phyloP scores from a whole-genome alignment of 2,797 vertebrate genomes.

The Scleropages formosus region DNA sequence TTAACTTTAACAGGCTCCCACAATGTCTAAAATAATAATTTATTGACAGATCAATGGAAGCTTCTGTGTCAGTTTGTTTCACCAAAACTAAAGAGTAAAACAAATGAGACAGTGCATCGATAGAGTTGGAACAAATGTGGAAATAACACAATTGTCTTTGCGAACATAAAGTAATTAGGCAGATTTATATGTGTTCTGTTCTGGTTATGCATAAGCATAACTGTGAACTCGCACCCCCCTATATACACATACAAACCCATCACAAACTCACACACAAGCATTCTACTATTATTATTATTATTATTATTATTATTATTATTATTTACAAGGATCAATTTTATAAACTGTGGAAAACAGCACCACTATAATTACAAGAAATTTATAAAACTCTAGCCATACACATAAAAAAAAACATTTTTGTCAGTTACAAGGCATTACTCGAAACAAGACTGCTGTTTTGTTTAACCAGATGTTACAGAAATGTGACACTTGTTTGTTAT shows the following conservation, averaged over 20 bases:
- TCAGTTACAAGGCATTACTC: too few relatives aligned
- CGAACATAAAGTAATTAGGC: neutral
- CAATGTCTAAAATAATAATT: constrained; percentile 1
- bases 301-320: too few relatives aligned
- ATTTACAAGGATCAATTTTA: too few relatives aligned
- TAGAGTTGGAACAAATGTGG: neutral
- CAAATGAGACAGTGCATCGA: neutral
- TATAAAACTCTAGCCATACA: too few relatives aligned
- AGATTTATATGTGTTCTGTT: neutral
- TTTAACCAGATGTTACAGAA: too few relatives aligned
- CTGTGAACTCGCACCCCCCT: neutral
- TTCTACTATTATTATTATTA: too few relatives aligned
- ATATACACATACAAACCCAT: constrained; percentile 4
- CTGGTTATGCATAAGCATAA: neutral
- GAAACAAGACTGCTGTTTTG: too few relatives aligned
- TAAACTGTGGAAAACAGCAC: too few relatives aligned
- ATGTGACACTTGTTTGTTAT: too few relatives aligned
- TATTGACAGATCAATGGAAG: constrained; percentile 7
- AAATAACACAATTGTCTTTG: neutral
- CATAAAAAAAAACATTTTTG: too few relatives aligned
- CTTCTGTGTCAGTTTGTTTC: neutral
- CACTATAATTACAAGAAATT: too few relatives aligned
- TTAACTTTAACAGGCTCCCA: neutral
- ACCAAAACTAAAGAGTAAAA: too few relatives aligned
- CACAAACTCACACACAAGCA: neutral